Conservation (phyloP, 2,113 vertebrate species). For the Myiagra hebetior region DNA sequence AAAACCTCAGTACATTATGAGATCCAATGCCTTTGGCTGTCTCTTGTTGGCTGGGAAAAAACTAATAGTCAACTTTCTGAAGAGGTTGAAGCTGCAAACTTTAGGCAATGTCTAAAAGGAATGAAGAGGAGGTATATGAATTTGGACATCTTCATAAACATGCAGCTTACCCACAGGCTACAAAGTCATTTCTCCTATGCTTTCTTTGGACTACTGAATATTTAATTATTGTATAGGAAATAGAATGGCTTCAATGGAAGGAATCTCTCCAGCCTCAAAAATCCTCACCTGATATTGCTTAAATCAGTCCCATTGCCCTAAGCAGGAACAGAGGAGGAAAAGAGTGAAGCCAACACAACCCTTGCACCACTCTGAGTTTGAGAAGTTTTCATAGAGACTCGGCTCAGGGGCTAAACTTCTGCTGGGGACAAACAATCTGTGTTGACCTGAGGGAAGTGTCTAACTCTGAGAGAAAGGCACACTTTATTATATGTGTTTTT, state of each 20-base stretch:
- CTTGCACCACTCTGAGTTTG: neutral
- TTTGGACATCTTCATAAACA: neutral
- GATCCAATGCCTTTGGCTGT: neutral
- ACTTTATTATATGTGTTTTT: neutral
- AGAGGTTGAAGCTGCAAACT: neutral
- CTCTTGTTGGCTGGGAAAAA: neutral
- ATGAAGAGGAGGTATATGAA: neutral
- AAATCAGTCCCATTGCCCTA: neutral
- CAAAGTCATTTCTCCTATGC: neutral
- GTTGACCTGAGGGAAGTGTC: neutral
- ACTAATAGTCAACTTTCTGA: neutral
- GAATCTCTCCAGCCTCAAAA: neutral
- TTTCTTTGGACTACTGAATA: neutral
- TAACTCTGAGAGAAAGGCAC: neutral
- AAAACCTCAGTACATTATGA: rapidly evolving
- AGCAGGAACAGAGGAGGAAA: neutral
- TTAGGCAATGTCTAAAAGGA: neutral
- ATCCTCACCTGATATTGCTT: neutral
- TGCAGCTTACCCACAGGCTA: neutral
- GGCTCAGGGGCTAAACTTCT: neutral
- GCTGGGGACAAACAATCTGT: neutral
- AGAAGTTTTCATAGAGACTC: neutral
- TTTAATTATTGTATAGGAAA: neutral
- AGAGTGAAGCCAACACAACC: neutral
- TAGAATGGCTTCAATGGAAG: neutral